Percentiles rank a stretch among this genome's conserved stretches.
Conservation (phyloP, 23 tunicate genomes). For the Diplosoma virens region DNA sequence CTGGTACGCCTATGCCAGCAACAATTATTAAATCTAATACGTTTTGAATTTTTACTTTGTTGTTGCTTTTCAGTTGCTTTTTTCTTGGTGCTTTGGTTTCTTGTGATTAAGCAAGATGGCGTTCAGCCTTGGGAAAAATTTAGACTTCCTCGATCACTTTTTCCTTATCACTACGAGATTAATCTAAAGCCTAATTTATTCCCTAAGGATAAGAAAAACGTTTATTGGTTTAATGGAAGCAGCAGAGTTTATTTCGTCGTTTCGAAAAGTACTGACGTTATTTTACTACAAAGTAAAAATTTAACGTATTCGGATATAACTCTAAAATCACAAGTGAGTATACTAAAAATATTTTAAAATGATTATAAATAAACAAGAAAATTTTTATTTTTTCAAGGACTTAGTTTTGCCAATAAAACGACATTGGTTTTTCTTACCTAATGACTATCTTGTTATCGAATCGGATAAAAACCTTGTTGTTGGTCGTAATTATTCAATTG, state of each 20-base stretch:
- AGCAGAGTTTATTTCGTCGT: constrained; percentile 21
- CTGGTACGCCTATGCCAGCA: too few relatives aligned
- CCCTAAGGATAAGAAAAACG: constrained; percentile 34
- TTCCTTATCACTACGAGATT: constrained; percentile 50
- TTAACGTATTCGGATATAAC: background rate
- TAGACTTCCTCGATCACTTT: constrained; percentile 28
- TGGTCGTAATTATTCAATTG: constrained; percentile 24
- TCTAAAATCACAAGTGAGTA: too few relatives aligned
- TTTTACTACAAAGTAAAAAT: constrained; percentile 31
- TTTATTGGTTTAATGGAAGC: constrained; percentile 58
- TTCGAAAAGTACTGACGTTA: background rate
- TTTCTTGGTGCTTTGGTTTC: too few relatives aligned
- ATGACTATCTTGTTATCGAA: constrained; percentile 50
- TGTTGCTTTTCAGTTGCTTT: too few relatives aligned
- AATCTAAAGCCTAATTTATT: constrained; percentile 39
- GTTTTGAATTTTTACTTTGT: too few relatives aligned
- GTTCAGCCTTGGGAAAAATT: constrained; percentile 56
- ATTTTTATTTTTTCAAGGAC: background rate
- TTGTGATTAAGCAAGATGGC: too few relatives aligned
- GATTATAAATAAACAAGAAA: background rate
- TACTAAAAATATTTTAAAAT: too few relatives aligned
- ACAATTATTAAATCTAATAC: too few relatives aligned
- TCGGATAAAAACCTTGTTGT: background rate
- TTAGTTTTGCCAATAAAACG: background rate
- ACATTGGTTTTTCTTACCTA: constrained; percentile 15